phyloP scores from a whole-genome alignment of 2,888 invertebrate species.

The Lasioglossum villosulum region DNA sequence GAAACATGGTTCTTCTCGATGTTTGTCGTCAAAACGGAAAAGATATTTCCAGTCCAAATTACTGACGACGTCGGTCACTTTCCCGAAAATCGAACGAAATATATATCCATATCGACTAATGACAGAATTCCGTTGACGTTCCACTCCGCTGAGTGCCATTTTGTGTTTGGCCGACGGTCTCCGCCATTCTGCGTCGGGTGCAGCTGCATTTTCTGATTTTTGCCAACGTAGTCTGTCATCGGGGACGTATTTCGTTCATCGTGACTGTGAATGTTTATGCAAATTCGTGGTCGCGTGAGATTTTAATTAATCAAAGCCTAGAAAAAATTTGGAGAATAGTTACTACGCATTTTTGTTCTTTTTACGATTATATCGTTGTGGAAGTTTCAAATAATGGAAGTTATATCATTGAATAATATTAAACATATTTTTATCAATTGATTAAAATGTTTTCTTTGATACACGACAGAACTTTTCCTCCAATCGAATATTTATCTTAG shows the following conservation, averaged over 20 bases:
- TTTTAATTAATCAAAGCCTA: background rate
- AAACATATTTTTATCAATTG: no score
- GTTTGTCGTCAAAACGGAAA: slow-evolving; percentile 16
- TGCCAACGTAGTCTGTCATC: background rate
- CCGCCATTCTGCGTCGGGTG: slow-evolving; percentile 4
- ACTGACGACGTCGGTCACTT: background rate
- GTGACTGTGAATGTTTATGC: background rate
- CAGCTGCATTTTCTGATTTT: background rate
- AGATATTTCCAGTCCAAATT: slow-evolving; percentile 41
- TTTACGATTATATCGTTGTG: background rate
- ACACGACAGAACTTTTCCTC: no score
- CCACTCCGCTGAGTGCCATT: slow-evolving; percentile 13
- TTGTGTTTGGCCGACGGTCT: background rate
- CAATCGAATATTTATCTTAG: no score
- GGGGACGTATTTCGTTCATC: background rate
- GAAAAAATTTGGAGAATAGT: background rate
- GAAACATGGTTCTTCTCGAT: slow-evolving; percentile 53
- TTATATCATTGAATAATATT: no score
- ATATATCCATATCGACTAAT: background rate
- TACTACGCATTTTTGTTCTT: background rate
- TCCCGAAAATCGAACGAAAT: slow-evolving; percentile 12
- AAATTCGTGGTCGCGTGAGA: background rate
- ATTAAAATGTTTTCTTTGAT: no score
- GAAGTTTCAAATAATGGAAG: no score
- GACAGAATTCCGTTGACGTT: slow-evolving; percentile 21